Conservation (phyloP, 2,888 invertebrate genomes). For the Pyrocoelia pectoralis region DNA sequence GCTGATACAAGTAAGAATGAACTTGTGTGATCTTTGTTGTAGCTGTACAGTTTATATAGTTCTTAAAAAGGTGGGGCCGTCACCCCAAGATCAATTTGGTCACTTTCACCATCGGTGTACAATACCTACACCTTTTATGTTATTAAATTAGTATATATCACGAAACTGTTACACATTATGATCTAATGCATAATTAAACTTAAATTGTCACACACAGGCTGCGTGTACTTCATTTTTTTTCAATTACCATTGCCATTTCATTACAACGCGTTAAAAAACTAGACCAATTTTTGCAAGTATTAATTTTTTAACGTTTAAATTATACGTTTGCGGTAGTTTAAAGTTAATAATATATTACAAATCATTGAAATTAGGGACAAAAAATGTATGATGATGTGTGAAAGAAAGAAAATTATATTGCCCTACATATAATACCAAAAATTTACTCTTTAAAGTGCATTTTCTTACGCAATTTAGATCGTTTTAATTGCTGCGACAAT, state of each 20-base stretch:
- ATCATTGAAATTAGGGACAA: no score
- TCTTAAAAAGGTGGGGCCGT: slow-evolving; percentile 33
- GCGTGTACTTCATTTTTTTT: not conserved
- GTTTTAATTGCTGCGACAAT: no score
- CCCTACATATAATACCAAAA: no score
- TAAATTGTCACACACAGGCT: not conserved
- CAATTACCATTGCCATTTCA: not conserved
- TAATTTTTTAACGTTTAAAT: no score
- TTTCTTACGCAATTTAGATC: no score
- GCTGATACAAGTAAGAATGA: slow-evolving; percentile 9
- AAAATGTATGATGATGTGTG: no score
- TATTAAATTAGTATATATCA: slow-evolving; percentile 19
- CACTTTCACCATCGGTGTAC: slow-evolving; percentile 30
- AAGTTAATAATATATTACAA: no score
- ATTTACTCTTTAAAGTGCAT: no score
- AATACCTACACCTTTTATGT: slow-evolving; percentile 7
- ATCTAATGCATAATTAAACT: not conserved
- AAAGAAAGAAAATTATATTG: no score
- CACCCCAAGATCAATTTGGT: slow-evolving; percentile 29
- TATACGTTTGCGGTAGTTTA: no score
- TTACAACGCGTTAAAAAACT: not conserved
- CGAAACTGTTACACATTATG: slow-evolving; percentile 1
- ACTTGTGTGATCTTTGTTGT: slow-evolving; percentile 23
- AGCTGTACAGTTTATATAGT: slow-evolving; percentile 35
- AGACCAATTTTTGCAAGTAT: no score